Evolutionary conservation across 2,888 invertebrate species (phyloP).

Genomic region (Isoperla grammatica): DNA sequence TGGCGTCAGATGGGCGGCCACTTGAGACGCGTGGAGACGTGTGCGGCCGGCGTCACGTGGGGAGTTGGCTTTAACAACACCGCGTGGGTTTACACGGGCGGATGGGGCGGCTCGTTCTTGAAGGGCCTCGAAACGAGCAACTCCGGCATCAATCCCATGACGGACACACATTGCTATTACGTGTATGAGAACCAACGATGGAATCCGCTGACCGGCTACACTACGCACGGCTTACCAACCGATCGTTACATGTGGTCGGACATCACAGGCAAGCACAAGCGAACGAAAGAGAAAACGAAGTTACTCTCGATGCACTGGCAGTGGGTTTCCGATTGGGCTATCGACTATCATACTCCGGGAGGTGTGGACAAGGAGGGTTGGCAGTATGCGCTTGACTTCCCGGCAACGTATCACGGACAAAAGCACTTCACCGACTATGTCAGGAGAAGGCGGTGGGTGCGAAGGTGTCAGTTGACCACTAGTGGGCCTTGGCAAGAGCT

Average conservation of each 20-base stretch:
- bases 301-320: slow-evolving; percentile 82
- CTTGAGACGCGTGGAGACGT: slow-evolving; percentile 69
- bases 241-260: slow-evolving; percentile 92
- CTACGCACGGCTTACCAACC: slow-evolving; percentile 77
- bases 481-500: slow-evolving; percentile 85
- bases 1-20: slow-evolving; percentile 88
- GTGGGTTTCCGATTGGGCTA: slow-evolving; percentile 89
- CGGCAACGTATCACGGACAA: slow-evolving; percentile 76
- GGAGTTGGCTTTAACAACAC: slow-evolving; percentile 82
- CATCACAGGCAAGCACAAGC: slow-evolving; percentile 72
- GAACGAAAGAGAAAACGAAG: slow-evolving; percentile 81
- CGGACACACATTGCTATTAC: slow-evolving; percentile 78
- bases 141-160: slow-evolving; percentile 65
- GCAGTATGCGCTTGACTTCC: slow-evolving; percentile 94
- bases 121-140: slow-evolving; percentile 58
- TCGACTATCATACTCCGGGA: slow-evolving; percentile 86
- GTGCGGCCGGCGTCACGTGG: slow-evolving; percentile 80
- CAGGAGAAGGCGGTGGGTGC: slow-evolving; percentile 74
- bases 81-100: slow-evolving; percentile 85
- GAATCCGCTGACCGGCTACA: slow-evolving; percentile 88
- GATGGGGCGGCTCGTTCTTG: slow-evolving; percentile 79
- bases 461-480: slow-evolving; percentile 74
- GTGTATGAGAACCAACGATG: slow-evolving; percentile 93
- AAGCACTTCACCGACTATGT: slow-evolving; percentile 88
- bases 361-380: slow-evolving; percentile 89